These are phyloP conservation scores for Anguilla rostrata DNA, from an alignment of 2,113 vertebrate species.

Conservation along the genomic window DNA sequence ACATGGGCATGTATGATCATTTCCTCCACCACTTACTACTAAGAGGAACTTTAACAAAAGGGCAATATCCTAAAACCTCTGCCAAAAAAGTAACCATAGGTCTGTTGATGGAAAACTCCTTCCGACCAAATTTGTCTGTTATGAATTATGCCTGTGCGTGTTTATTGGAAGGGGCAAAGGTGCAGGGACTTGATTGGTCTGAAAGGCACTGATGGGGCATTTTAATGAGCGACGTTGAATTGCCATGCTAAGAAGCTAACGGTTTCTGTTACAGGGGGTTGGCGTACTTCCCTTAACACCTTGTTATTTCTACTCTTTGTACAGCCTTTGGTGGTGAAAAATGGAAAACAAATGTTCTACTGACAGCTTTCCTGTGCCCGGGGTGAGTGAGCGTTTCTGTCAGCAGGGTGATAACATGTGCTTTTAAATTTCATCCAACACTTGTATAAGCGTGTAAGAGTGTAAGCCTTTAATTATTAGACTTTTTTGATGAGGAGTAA, in stretches of 20 bases:
- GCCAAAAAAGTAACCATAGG: not conserved
- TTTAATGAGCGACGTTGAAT: too few relatives aligned
- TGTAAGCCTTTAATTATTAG: not conserved
- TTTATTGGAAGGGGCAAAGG: not conserved
- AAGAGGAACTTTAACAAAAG: too few relatives aligned
- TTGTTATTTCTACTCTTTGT: slow-evolving; percentile 25
- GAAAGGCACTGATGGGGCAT: not conserved
- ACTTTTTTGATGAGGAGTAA: not conserved
- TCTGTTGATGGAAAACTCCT: not conserved
- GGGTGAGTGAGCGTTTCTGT: slow-evolving; percentile 56
- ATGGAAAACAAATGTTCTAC: slow-evolving; percentile 74
- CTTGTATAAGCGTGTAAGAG: not conserved
- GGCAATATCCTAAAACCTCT: too few relatives aligned
- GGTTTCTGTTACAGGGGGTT: slow-evolving; percentile 14
- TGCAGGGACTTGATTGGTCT: not conserved
- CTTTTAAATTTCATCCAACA: not conserved
- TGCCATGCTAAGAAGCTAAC: not conserved
- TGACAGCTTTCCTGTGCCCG: slow-evolving; percentile 70
- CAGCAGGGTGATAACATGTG: slow-evolving; percentile 18
- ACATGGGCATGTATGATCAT: too few relatives aligned
- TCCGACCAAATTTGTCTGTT: not conserved
- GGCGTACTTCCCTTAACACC: slow-evolving; percentile 17
- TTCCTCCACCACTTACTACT: too few relatives aligned
- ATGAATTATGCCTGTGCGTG: not conserved
- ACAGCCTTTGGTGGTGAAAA: slow-evolving; percentile 73